Conservation (phyloP, 2,888 invertebrate species). For the Ctena decussata region DNA sequence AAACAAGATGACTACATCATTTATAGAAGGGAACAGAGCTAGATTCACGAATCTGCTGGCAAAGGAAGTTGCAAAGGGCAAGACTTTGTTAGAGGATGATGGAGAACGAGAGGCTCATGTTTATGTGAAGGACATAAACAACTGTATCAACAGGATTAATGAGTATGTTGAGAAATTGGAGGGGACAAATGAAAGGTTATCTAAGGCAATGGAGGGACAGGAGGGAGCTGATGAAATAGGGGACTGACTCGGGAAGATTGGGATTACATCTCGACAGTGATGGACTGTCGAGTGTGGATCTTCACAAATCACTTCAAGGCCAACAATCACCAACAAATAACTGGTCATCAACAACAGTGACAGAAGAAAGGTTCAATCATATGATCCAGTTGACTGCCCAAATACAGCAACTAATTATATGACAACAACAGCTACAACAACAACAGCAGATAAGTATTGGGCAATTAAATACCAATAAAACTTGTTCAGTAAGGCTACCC, state of each 20-base stretch:
- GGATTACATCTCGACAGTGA: not conserved
- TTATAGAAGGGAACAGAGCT: not conserved
- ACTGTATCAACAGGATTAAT: not conserved
- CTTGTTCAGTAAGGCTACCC: too few species aligned
- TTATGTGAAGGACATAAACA: not conserved
- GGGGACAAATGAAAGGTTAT: not conserved
- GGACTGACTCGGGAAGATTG: not conserved
- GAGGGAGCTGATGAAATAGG: not conserved
- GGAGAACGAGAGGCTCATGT: not conserved
- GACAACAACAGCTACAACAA: not conserved
- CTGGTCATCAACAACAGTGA: not conserved
- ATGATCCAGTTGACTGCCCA: not conserved
- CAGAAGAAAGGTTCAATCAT: not conserved
- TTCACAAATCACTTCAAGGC: not conserved
- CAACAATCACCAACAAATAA: not conserved
- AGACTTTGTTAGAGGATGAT: not conserved
- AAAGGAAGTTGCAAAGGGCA: not conserved
- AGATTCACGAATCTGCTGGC: not conserved
- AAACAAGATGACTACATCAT: not conserved
- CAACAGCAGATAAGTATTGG: not conserved
- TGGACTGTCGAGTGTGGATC: not conserved
- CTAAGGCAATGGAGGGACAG: not conserved
- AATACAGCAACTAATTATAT: not conserved
- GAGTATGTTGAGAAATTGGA: not conserved
- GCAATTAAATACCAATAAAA: not conserved